phyloP scores from a whole-genome alignment of 2,888 invertebrate species.

The Amphiduros pacificus region DNA sequence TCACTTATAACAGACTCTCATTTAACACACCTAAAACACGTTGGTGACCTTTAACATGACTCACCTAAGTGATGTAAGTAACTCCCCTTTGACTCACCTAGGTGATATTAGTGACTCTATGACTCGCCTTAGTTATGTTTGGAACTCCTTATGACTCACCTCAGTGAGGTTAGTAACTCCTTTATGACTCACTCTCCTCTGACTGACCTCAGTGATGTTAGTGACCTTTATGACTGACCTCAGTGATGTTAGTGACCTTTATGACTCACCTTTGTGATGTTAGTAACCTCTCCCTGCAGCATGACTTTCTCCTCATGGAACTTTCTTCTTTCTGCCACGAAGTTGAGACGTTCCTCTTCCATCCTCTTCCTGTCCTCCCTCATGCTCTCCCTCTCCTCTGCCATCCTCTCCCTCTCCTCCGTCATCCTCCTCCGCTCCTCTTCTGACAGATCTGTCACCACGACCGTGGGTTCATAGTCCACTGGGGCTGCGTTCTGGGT shows the following conservation, averaged over 20 bases:
- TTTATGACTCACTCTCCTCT: too few relatives aligned
- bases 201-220: too few relatives aligned
- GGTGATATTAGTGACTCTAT: too few relatives aligned
- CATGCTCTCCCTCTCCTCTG: slow-evolving; percentile 21
- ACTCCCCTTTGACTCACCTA: too few relatives aligned
- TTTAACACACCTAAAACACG: too few relatives aligned
- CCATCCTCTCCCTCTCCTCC: slow-evolving; percentile 23
- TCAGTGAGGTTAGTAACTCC: too few relatives aligned
- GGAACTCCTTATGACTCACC: too few relatives aligned
- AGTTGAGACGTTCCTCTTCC: slow-evolving; percentile 16
- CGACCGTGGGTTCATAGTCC: slow-evolving; percentile 17
- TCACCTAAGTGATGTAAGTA: too few relatives aligned
- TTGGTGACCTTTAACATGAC: too few relatives aligned
- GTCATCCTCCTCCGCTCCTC: slow-evolving; percentile 22
- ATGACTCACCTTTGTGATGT: slow-evolving; percentile 13
- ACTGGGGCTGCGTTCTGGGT: not conserved
- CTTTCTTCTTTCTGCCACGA: slow-evolving; percentile 17
- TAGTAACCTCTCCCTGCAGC: slow-evolving; percentile 22
- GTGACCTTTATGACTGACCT: not conserved
- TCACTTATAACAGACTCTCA: too few relatives aligned
- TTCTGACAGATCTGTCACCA: slow-evolving; percentile 22
- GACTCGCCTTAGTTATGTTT: too few relatives aligned
- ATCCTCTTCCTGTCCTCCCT: slow-evolving; percentile 21
- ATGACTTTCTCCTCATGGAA: slow-evolving; percentile 23
- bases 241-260: not conserved